phyloP scores from a whole-genome alignment of 2,888 invertebrate genomes.

The Ophion costatus region DNA sequence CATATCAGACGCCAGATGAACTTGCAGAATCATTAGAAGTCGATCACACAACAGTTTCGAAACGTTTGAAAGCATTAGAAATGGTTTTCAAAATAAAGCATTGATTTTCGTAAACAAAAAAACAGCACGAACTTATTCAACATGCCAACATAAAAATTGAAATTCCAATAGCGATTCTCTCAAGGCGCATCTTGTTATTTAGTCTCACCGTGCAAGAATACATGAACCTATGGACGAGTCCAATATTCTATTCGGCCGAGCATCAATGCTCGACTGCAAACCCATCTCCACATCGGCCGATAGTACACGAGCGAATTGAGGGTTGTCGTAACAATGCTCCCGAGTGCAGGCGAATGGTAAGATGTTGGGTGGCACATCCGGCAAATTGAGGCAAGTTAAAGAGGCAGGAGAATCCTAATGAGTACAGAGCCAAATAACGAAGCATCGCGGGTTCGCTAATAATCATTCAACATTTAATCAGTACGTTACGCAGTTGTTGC shows the following conservation, averaged over 20 bases:
- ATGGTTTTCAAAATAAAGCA: no score
- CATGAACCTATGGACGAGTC: neutral
- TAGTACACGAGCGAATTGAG: neutral
- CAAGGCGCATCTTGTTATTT: neutral
- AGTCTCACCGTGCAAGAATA: neutral
- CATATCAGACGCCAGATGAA: no score
- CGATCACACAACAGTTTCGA: no score
- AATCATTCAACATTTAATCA: constrained; percentile 62
- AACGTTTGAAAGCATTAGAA: no score
- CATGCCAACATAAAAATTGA: neutral
- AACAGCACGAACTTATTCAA: no score
- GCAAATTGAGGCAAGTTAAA: constrained; percentile 32
- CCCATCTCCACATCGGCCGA: neutral
- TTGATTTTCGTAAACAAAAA: no score
- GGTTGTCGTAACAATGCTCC: neutral
- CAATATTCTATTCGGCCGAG: neutral
- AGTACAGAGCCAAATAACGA: constrained; percentile 39
- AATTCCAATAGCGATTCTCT: neutral
- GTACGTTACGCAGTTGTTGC: constrained; percentile 42
- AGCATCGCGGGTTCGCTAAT: constrained; percentile 45
- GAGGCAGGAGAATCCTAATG: constrained; percentile 22
- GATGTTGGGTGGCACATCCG: neutral
- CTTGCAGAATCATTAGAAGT: no score
- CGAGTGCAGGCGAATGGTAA: neutral
- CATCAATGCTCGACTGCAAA: neutral